These are phyloP conservation scores for Entosphenus tridentatus DNA, from an alignment of 2,113 vertebrate species.

Conservation along the genomic window DNA sequence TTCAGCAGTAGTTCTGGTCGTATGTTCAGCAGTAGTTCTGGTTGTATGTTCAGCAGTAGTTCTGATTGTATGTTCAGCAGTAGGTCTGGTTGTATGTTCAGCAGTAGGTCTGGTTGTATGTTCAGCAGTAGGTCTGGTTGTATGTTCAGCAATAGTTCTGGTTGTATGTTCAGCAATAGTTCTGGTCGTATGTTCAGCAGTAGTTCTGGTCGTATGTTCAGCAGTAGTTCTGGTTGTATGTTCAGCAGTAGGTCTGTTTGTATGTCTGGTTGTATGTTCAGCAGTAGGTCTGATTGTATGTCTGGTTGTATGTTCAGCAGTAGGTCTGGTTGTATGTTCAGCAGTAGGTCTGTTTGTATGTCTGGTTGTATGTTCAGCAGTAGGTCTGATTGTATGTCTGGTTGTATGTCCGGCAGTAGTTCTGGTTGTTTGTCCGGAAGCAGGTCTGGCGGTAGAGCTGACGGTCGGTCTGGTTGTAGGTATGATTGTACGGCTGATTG, in stretches of 20 bases:
- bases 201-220: background rate
- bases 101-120: background rate
- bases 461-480: background rate
- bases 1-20: background rate
- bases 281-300: no score
- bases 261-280: background rate
- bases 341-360: background rate
- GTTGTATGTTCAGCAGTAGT: background rate
- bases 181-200: background rate
- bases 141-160: background rate
- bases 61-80: background rate
- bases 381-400: background rate
- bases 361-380: background rate
- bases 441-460: background rate
- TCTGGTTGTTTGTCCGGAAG: background rate
- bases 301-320: background rate
- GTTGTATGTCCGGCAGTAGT: background rate
- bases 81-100: background rate
- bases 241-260: background rate
- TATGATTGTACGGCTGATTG: no score
- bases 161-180: background rate
- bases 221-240: background rate
- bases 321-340: background rate
- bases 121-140: background rate
- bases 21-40: background rate